phyloP scores from a whole-genome alignment of 2,113 vertebrate genomes.

The Smithornis capensis region DNA sequence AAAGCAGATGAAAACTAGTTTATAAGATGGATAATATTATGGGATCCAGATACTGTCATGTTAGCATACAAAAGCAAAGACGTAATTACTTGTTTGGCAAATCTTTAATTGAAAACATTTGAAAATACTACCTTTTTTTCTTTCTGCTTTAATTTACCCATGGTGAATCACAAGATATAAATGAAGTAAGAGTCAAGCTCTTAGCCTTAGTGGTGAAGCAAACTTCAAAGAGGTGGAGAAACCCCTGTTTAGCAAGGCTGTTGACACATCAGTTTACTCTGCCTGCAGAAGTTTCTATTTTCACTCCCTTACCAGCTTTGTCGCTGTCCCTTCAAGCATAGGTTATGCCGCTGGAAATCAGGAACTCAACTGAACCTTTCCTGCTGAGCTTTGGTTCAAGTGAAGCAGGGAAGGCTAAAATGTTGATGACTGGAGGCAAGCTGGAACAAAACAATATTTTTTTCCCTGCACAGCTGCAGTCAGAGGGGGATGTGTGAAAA shows the following conservation, averaged over 20 bases:
- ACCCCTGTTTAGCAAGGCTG: constrained; percentile 9
- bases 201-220: background rate
- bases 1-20: background rate
- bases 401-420: background rate
- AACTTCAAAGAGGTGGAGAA: constrained; percentile 37
- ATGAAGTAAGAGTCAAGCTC: background rate
- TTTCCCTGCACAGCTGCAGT: background rate
- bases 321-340: background rate
- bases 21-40: background rate
- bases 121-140: background rate
- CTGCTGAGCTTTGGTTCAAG: background rate
- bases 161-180: background rate
- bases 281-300: background rate
- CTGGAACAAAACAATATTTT: background rate
- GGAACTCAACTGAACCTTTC: background rate
- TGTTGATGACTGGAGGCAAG: background rate
- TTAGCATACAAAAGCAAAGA: background rate
- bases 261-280: background rate
- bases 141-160: background rate
- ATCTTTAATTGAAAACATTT: background rate
- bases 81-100: background rate
- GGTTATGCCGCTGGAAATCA: background rate
- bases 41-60: background rate
- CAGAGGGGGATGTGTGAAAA: background rate
- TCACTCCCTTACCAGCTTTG: background rate